Percentiles rank a stretch among this genome's conserved stretches.
Conservation (phyloP, 2,888 invertebrate species). For the Tinea trinotella region DNA sequence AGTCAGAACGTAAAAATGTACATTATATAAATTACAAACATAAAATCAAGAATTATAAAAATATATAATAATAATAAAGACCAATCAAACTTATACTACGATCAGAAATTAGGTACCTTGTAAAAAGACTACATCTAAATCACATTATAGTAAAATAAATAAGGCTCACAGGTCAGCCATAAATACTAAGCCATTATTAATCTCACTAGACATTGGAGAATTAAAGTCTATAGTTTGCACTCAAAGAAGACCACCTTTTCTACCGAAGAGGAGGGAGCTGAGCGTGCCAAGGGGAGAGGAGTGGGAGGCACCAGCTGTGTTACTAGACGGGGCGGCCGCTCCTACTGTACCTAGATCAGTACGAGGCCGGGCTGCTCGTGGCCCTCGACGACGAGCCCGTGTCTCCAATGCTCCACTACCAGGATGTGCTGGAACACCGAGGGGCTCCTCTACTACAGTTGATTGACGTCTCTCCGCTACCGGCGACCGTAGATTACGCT, state of each 20-base stretch:
- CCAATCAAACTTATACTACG: constrained; percentile 11
- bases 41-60: constrained; percentile 1
- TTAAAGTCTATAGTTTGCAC: constrained; percentile 1
- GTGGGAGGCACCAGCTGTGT: constrained; percentile 36
- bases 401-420: constrained; percentile 71
- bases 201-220: background rate
- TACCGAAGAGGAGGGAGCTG: constrained; percentile 84
- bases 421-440: constrained; percentile 75
- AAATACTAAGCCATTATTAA: background rate
- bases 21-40: constrained; percentile 24
- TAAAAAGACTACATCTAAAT: constrained; percentile 34
- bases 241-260: constrained; percentile 85
- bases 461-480: constrained; percentile 40
- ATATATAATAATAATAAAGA: constrained; percentile 8
- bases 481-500: constrained; percentile 62
- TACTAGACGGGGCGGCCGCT: constrained; percentile 31
- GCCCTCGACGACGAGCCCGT: constrained; percentile 46
- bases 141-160: constrained; percentile 33
- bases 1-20: constrained; percentile 47
- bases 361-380: constrained; percentile 56
- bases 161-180: constrained; percentile 24
- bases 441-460: constrained; percentile 35
- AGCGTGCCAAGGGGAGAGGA: constrained; percentile 78
- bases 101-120: constrained; percentile 28
- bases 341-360: constrained; percentile 57